Conservation (phyloP, 2,113 vertebrate genomes). For the Struthio camelus region DNA sequence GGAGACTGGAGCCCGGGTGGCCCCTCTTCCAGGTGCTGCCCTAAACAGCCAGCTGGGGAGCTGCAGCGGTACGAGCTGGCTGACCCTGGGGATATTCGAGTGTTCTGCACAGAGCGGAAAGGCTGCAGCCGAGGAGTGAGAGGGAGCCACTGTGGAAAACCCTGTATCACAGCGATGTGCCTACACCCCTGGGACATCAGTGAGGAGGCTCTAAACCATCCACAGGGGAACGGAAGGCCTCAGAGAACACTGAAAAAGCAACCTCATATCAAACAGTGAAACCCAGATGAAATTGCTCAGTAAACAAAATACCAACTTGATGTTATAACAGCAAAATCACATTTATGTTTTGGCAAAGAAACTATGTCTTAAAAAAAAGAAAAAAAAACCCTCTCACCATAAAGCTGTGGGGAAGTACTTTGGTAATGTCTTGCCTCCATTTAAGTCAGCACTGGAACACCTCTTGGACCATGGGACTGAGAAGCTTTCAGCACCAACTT, state of each 20-base stretch:
- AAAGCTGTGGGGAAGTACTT: neutral
- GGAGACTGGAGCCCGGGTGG: neutral
- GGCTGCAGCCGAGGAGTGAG: neutral
- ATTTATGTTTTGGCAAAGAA: neutral
- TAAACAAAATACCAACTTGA: neutral
- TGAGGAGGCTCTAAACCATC: accelerated
- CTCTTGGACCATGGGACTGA: neutral
- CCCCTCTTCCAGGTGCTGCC: neutral
- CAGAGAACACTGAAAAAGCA: neutral
- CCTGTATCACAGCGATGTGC: neutral
- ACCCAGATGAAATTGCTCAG: neutral
- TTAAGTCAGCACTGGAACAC: neutral
- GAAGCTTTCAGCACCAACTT: neutral
- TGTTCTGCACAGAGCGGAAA: neutral
- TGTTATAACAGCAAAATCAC: neutral
- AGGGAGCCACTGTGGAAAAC: neutral
- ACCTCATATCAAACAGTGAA: neutral
- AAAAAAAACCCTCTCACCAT: neutral
- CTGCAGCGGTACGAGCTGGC: accelerated
- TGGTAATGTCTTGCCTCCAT: neutral
- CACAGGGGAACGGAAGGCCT: neutral
- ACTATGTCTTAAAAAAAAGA: neutral
- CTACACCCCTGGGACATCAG: neutral
- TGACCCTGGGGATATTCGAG: neutral
- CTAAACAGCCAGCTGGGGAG: neutral